A percentile compares a stretch with the other conserved stretches of the same genome.
Conservation (phyloP, 2,888 invertebrate species). For the Oithona nana region DNA sequence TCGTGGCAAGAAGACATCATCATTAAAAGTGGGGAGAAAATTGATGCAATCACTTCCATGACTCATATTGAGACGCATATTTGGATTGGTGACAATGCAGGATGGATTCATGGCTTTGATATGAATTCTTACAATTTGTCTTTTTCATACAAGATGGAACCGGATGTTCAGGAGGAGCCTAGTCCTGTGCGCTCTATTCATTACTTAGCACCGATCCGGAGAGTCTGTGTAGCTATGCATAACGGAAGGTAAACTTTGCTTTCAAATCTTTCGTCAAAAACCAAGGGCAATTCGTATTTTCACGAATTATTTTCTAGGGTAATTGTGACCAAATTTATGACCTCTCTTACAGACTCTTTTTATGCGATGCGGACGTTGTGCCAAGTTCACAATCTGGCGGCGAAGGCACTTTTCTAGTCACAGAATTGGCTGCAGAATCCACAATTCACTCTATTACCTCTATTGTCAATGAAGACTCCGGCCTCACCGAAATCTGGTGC, state of each 20-base stretch:
- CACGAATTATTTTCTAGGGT: too few species aligned
- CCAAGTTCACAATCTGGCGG: conserved; percentile 41
- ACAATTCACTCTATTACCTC: conserved; percentile 11
- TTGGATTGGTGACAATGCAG: conserved; percentile 76
- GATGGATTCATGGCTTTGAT: conserved; percentile 57
- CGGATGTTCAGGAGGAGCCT: conserved; percentile 35
- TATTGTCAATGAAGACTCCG: not conserved
- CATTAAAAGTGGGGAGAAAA: not conserved
- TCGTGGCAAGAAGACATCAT: not conserved
- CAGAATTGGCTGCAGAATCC: conserved; percentile 45
- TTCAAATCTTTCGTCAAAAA: too few species aligned
- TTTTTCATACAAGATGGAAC: conserved; percentile 47
- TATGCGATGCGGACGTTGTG: conserved; percentile 29
- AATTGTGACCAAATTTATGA: too few species aligned
- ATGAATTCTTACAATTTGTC: conserved; percentile 37
- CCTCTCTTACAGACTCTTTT: too few species aligned
- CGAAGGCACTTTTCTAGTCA: conserved; percentile 55
- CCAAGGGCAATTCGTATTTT: too few species aligned
- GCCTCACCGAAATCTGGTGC: conserved; percentile 64
- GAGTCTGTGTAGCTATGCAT: conserved; percentile 60
- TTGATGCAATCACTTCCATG: conserved; percentile 32
- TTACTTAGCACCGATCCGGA: conserved; percentile 41
- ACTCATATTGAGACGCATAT: conserved; percentile 51
- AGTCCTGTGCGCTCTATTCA: conserved; percentile 44
- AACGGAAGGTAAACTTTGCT: too few species aligned